A percentile compares a stretch with the other conserved stretches of the same genome.
These are phyloP conservation scores for Karalla daura DNA, from an alignment of 2,797 vertebrate genomes.

Conservation along the genomic window DNA sequence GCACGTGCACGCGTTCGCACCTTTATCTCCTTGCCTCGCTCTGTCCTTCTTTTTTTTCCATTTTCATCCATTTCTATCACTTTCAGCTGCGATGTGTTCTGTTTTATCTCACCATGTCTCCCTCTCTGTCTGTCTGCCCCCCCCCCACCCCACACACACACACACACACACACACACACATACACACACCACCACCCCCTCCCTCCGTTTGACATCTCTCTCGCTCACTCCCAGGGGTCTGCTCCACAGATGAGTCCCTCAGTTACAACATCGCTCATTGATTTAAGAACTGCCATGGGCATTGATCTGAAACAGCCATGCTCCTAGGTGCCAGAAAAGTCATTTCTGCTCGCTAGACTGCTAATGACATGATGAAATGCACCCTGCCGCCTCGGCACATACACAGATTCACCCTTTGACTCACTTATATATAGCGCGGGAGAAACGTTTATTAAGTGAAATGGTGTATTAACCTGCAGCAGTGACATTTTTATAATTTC, in stretches of 20 bases:
- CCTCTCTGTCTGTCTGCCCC: neutral
- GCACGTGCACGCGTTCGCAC: neutral
- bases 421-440: constrained; percentile 12
- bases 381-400: constrained; percentile 39
- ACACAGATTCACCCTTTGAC: constrained; percentile 21
- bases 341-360: constrained; percentile 70
- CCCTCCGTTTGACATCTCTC: constrained; percentile 35
- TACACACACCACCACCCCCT: no score
- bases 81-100: constrained; percentile 33
- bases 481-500: constrained; percentile 2
- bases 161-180: no score
- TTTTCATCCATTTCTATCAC: constrained; percentile 17
- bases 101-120: constrained; percentile 13
- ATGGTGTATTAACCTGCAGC: constrained; percentile 17
- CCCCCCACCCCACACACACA: no score
- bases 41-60: constrained; percentile 1
- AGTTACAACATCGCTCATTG: constrained; percentile 81
- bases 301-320: constrained; percentile 80
- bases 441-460: constrained; percentile 38
- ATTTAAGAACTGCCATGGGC: constrained; percentile 79
- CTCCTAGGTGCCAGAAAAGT: constrained; percentile 74
- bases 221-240: constrained; percentile 51
- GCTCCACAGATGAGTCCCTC: constrained; percentile 75
- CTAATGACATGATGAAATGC: constrained; percentile 79
- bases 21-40: neutral